Evolutionary conservation across 1,140 invertebrate genomes (phyloP).

Genomic region (Oryctes rhinoceros): DNA sequence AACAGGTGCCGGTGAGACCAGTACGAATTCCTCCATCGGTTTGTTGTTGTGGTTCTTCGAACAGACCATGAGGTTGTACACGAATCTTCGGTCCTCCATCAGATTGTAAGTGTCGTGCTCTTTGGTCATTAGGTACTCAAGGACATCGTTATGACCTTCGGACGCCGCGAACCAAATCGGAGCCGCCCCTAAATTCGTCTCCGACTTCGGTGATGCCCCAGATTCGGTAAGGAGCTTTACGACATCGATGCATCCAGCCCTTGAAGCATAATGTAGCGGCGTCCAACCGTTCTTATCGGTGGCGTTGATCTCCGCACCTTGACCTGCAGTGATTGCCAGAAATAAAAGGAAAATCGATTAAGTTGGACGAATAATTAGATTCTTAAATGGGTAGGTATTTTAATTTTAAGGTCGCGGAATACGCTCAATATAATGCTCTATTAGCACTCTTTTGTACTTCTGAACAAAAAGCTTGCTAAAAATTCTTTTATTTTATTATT

Average conservation of each 20-base stretch:
- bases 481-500: no score
- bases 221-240: slow-evolving; percentile 95
- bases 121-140: slow-evolving; percentile 96
- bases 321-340: slow-evolving; percentile 62
- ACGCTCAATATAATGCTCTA: background rate
- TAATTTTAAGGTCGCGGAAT: slow-evolving; percentile 19
- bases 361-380: background rate
- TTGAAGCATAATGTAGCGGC: slow-evolving; percentile 93
- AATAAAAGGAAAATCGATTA: slow-evolving; percentile 18
- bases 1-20: slow-evolving; percentile 96
- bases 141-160: slow-evolving; percentile 94
- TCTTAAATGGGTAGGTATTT: background rate
- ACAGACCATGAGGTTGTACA: slow-evolving; percentile 98
- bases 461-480: background rate
- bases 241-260: slow-evolving; percentile 94
- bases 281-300: slow-evolving; percentile 99
- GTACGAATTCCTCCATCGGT: slow-evolving; percentile 95
- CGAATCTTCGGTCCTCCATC: slow-evolving; percentile 97
- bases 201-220: slow-evolving; percentile 91
- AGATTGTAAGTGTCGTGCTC: slow-evolving; percentile 96
- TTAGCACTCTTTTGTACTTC: background rate
- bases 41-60: slow-evolving; percentile 96
- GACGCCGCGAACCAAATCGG: slow-evolving; percentile 97
- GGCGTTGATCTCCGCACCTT: slow-evolving; percentile 97
- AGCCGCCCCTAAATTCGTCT: slow-evolving; percentile 92